Evolutionary conservation across 1,140 invertebrate species (phyloP), one percentile per base, ranked within the genome.

Genomic region (Drosophila murphyi): DNA sequence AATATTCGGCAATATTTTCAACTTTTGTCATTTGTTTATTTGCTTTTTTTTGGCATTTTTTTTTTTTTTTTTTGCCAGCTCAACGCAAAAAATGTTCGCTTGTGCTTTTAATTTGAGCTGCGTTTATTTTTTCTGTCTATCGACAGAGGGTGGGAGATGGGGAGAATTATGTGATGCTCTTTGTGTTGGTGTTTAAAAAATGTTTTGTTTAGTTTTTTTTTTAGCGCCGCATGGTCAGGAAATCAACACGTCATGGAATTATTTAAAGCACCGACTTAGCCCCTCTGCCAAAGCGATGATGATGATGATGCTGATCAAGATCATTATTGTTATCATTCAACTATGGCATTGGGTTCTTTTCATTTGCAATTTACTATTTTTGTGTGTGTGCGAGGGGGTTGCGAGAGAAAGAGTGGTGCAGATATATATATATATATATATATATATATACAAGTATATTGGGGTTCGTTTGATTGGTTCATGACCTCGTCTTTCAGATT

Each of bases 21-120:
- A 32, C 35, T 34, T 28, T 48, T 48, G 20, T 3, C 10, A 35
- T 48, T 48, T 60, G 43, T 34, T 20, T 20, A 20, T 41, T 56
- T 56, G 20, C 28, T 20, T 56, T 31, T 7, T 72, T 64, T 69
- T 4, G 2, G 51, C 10, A 20, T 43, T 57, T 59, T 28, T 3
- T 37, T 52, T 63, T 39, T 51, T n/a, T 31, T 34, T 32, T 52
- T 78, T 76, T 80, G 73, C 34, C 71, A 76, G 56, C 41, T 43
- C 37, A 62, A 65, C 62, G 59, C 72, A 77, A 75, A 75, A 62
- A 80, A 67, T 80, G 56, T 57, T 72, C 72, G 67, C 76, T 80
- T 76, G 78, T 60, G 65, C 50, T 62, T 76, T 80, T 78, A 76
- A 80, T 63, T 85, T 67, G 70, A 72, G 52, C 52, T 74, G 57